Base-by-base conservation (phyloP, 2,888 invertebrate species). In the Artemia sp. region DNA sequence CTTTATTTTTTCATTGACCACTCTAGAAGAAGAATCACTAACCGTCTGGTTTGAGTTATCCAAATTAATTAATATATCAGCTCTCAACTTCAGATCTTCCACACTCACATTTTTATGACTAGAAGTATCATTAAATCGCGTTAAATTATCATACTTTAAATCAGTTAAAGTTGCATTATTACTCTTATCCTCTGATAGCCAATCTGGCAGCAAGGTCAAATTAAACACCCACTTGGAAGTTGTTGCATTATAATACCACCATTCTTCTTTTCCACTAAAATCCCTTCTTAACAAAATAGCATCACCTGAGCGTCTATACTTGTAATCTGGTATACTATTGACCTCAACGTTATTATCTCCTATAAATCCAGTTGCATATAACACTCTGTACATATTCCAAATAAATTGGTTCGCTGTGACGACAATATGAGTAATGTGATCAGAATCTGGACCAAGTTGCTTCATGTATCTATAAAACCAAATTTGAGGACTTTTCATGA, bases 301-400 rank as follows among this genome's bases (percentile, higher is more conserved):
- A 10, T 58, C 64, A 9, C 8, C 10, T 10, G 9, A 24, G n/a
- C 64, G 64, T n/a, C 64, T 9, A 58, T 58, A 58, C 24, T 58
- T 58, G 11, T 58, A 58, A 10, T 58, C 24, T 19, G n/a, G 24
- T 19, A 58, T 58, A 19, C 24, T 24, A 58, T 58, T 58, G n/a
- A 24, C 14, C n/a, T 19, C 64, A 58, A 58, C n/a, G n/a, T n/a
- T 58, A 24, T 19, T 58, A 24, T 58, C 64, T n/a, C 64, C 64
- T 58, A 24, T 58, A 58, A 58, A 58, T 58, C 64, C 64, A 58
- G 64, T 58, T n/a, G 64, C 64, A 24, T 58, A 58, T 19, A 58
- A 24, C 64, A 58, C 64, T 8, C 64, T n/a, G 64, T 58, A n/a
- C 64, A 58, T 58, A 58, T 58, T 58, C 14, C 24, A 58, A 8